Conservation (phyloP, 2,888 invertebrate species). For the Erebia palarica region DNA sequence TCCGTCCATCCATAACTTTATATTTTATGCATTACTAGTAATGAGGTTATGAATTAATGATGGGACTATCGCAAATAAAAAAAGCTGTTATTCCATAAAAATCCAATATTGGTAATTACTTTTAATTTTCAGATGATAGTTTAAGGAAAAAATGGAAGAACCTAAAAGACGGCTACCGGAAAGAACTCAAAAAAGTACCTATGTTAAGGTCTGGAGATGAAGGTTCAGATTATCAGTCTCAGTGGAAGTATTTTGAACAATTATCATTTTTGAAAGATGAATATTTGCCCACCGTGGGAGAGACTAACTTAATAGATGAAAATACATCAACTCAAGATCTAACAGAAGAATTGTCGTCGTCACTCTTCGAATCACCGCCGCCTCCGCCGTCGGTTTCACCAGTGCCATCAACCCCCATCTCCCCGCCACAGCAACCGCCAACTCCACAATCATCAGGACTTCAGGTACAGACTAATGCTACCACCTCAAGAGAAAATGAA, state of each 20-base stretch:
- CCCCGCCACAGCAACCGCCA: neutral
- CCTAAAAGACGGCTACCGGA: conserved; percentile 39
- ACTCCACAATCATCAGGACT: neutral
- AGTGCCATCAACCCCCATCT: neutral
- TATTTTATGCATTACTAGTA: no score
- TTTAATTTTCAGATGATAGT: conserved; percentile 40
- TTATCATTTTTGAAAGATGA: conserved; percentile 20
- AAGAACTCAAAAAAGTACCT: no score
- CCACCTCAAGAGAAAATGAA: no score
- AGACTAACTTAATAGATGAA: neutral
- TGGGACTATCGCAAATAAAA: no score
- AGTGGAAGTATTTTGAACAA: conserved; percentile 25
- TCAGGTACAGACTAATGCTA: no score
- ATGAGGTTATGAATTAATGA: no score
- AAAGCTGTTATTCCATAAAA: no score
- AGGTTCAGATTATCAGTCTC: conserved; percentile 19
- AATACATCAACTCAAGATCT: neutral
- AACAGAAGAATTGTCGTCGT: neutral
- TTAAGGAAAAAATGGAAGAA: conserved; percentile 47
- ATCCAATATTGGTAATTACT: no score
- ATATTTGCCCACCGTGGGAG: neutral
- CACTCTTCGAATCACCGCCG: no score
- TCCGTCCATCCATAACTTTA: no score
- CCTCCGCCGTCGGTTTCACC: no score
- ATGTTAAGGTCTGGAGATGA: no score